Evolutionary conservation across 2,797 vertebrate species (phyloP), one percentile per base, ranked within the genome.

Genomic region (Megaceryle alcyon): DNA sequence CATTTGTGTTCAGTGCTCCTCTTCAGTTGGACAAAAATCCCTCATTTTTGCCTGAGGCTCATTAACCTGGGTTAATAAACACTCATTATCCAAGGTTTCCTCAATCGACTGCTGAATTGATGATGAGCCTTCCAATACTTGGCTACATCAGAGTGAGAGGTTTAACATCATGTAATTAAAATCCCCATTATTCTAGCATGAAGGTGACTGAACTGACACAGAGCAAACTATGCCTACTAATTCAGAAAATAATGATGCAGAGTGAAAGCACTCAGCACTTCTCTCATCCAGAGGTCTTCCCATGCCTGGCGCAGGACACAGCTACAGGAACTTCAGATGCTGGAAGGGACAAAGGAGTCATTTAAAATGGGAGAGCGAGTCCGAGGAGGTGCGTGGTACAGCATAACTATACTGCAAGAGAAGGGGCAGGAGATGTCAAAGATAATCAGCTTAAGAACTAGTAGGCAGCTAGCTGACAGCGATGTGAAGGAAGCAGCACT

Each of bases 31-130:
- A 75, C 82, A 90, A 92, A 51, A 88, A 88, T 66, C 43, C 59
- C 66, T 92, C 82, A 69, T 95, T 94, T 51, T 87, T 92, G 66
- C 94, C 73, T 66, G 63, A 86, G 92, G 91, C 82, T 95, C 86
- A 88, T 97, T 97, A 97, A 94, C 95, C 92, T 92, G 90, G 88
- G 88, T 96, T 97, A 97, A 97, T 96, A 96, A 96, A 92, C 73
- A 66, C 92, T 96, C 92, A 91, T 96, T 97, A 96, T 69, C 91
- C 70, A 86, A 94, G 66, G 59, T 94, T 96, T 92, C 80, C 94
- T 96, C 82, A 83, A 91, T 79, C 4, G 5, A 73, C 87, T 92
- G 80, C 80, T 96, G 94, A 96, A 96, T 70, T 92, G 82, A 88
- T 79, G 92, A 94, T 86, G 87, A 94, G 66, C 49, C 69, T 91